Evolutionary conservation across 2,113 vertebrate species (phyloP).

Genomic region (Xenopus tropicalis): UCB_Xtro_10.0 CM004444.2:169862001-169862500

Average conservation of each 20-base stretch:
- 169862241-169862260: background rate
- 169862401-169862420: slow-evolving; percentile 44
- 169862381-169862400: slow-evolving; percentile 55
- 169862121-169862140: slow-evolving; percentile 3
- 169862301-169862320: slow-evolving; percentile 67
- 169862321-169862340: slow-evolving; percentile 60
- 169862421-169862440: slow-evolving; percentile 51
- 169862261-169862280: slow-evolving; percentile 1
- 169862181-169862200: background rate
- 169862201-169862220: background rate
- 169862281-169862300: slow-evolving; percentile 59
- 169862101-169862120: background rate
- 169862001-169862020: too few species aligned
- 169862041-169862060: background rate
- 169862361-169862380: slow-evolving; percentile 58
- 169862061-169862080: background rate
- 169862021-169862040: background rate
- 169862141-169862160: background rate
- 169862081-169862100: background rate
- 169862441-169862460: slow-evolving; percentile 30
- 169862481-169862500: slow-evolving; percentile 29
- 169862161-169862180: background rate
- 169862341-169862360: slow-evolving; percentile 63
- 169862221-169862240: background rate
- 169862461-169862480: slow-evolving; percentile 42